Conservation (phyloP, 2,888 invertebrate genomes). For the Pristionchus japonicus region DNA sequence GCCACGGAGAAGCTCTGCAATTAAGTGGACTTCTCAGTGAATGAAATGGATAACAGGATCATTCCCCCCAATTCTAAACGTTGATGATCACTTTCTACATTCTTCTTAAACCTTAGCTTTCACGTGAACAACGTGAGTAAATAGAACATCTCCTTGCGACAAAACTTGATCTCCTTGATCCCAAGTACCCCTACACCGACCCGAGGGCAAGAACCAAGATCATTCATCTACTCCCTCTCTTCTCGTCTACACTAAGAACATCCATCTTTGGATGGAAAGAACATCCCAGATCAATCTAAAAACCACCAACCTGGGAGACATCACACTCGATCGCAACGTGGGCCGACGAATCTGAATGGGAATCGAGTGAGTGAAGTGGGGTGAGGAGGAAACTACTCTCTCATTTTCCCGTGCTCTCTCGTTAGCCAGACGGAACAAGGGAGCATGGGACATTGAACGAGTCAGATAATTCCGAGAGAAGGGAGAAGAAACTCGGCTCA, state of each 20-base stretch:
- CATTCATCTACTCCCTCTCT: too few species aligned
- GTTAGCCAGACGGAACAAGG: too few species aligned
- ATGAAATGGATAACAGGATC: too few species aligned
- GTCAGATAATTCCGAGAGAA: too few species aligned
- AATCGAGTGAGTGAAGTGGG: slow-evolving; percentile 6
- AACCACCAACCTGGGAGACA: slow-evolving; percentile 38
- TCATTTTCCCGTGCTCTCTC: too few species aligned
- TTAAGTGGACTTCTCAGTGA: background rate
- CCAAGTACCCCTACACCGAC: background rate
- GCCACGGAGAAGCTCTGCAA: slow-evolving; percentile 14
- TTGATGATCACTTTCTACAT: too few species aligned
- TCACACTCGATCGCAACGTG: slow-evolving; percentile 42
- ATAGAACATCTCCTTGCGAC: background rate
- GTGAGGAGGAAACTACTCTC: too few species aligned
- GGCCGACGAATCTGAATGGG: slow-evolving; percentile 27
- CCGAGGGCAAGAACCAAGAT: background rate
- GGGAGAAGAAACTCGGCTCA: background rate
- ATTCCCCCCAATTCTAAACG: too few species aligned
- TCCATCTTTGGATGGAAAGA: too few species aligned
- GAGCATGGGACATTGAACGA: too few species aligned
- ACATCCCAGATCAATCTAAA: too few species aligned
- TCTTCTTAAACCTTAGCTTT: background rate
- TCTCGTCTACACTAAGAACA: too few species aligned
- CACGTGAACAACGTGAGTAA: background rate
- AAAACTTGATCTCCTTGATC: background rate